Evolutionary conservation across 2,888 invertebrate genomes (phyloP).

Genomic region (Xestia sexstrigata): DNA sequence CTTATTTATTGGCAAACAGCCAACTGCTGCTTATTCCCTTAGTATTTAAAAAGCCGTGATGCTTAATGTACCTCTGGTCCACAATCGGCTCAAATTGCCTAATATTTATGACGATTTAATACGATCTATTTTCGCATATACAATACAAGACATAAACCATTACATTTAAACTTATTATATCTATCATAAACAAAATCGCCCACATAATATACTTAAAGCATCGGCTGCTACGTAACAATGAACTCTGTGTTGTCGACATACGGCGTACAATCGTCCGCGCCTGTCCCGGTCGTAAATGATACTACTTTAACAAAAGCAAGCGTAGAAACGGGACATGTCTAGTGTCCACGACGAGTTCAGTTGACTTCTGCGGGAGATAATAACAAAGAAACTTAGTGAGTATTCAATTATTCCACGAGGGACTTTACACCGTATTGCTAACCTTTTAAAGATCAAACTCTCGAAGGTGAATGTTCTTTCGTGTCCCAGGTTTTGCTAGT

Average conservation of each 20-base stretch:
- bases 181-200: constrained; percentile 46
- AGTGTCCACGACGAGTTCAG: constrained; percentile 80
- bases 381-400: not conserved
- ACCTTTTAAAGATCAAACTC: not conserved
- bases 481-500: not conserved
- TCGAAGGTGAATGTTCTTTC: not conserved
- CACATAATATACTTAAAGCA: constrained; percentile 65
- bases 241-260: constrained; percentile 54
- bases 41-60: not conserved
- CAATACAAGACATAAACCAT: not conserved
- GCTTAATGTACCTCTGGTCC: not conserved
- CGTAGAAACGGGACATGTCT: constrained; percentile 85
- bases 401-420: not conserved
- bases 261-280: constrained; percentile 36
- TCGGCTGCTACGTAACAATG: constrained; percentile 49
- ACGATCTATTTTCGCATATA: not conserved
- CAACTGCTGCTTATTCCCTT: not conserved
- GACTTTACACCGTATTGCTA: not conserved
- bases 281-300: constrained; percentile 45
- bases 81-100: not conserved
- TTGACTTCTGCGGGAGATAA: constrained; percentile 76
- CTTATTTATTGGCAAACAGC: not conserved
- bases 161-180: constrained; percentile 8
- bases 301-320: constrained; percentile 83
- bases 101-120: not conserved